A percentile compares a stretch with the other conserved stretches of the same genome.
These are phyloP conservation scores for Hofmannophila pseudospretella DNA, from an alignment of 2,888 invertebrate species.

Conservation along the genomic window DNA sequence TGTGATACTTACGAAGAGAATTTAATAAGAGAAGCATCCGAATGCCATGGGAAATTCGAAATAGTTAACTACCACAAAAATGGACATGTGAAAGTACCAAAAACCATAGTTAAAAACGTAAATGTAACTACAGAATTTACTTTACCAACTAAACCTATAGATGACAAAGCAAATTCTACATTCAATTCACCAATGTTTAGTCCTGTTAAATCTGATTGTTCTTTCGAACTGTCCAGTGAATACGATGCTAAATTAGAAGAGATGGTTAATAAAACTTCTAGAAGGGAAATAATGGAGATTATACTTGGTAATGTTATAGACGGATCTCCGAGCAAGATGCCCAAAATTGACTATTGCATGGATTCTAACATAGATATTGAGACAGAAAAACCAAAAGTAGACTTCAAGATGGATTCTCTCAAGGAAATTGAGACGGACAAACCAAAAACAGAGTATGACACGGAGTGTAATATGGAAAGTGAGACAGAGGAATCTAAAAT, in stretches of 20 bases:
- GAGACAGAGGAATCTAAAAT: slow-evolving; percentile 40
- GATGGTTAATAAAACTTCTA: slow-evolving; percentile 63
- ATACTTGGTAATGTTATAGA: slow-evolving; percentile 60
- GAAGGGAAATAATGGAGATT: slow-evolving; percentile 71
- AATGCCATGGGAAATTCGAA: slow-evolving; percentile 47
- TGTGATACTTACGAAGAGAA: slow-evolving; percentile 60
- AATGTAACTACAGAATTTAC: slow-evolving; percentile 49
- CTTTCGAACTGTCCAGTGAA: slow-evolving; percentile 61
- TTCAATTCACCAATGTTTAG: slow-evolving; percentile 37
- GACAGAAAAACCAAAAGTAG: slow-evolving; percentile 46
- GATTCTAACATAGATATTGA: slow-evolving; percentile 48
- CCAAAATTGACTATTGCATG: slow-evolving; percentile 54
- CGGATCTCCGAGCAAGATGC: slow-evolving; percentile 46
- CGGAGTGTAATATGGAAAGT: slow-evolving; percentile 47
- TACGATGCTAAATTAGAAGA: slow-evolving; percentile 66
- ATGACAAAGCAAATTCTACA: slow-evolving; percentile 4
- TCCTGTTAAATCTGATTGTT: slow-evolving; percentile 66
- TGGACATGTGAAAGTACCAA: slow-evolving; percentile 48
- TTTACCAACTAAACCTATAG: slow-evolving; percentile 29
- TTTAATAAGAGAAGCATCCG: slow-evolving; percentile 45
- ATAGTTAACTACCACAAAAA: slow-evolving; percentile 59
- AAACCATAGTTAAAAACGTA: slow-evolving; percentile 45
- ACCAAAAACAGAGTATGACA: slow-evolving; percentile 57
- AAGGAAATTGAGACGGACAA: slow-evolving; percentile 37
- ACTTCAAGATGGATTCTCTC: slow-evolving; percentile 51